Evolutionary conservation across 2,113 vertebrate species (phyloP), one percentile per base, ranked within the genome.

Genomic region (Anguilla rostrata): DNA sequence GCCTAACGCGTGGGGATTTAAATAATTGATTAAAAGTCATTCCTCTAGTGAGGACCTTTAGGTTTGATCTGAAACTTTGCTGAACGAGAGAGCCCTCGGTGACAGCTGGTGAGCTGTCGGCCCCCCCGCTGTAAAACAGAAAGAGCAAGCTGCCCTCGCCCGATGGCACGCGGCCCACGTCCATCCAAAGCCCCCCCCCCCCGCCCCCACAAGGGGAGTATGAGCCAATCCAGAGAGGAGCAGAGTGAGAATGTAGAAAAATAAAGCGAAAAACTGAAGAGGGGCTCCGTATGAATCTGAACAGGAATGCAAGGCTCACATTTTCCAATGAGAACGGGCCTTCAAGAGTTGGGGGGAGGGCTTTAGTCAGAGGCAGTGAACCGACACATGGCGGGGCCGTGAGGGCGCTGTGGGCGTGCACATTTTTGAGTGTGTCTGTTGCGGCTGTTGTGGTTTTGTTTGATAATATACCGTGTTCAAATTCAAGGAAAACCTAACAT

Each of bases 21-120:
- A 90, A 91, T 92, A 86, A 90, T 90, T 90, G 87, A 92, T 88
- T 87, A 87, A 89, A 34, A 88, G 88, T 90, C 87, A 40, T 88
- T 88, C 85, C 88, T 92, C 89, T 88, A 87, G 88, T 84, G 89
- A 90, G 82, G 87, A 90, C 85, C 88, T 92, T 90, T 89, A 90
- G 82, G 89, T 88, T 90, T 89, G 85, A 90, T 88, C 89, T 87
- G 84, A 89, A 89, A 87, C 81, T 88, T 12, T 85, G 87, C 84
- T 22, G 88, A 84, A 89, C 87, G 87, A 88, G 88, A 71, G 83
- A 84, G 85, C 82, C 87, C 46, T 49, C 79, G 86, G 88, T 90
- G 90, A 89, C 89, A 91, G 90, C 88, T 88, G 88, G 84, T 78
- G 80, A 78, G 83, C 87, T 89, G 87, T 88, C 90, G 56, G 88